Percentiles rank a stretch among this genome's conserved stretches.
Conservation (phyloP, 2,888 invertebrate species). For the Leptinotarsa juncta region DNA sequence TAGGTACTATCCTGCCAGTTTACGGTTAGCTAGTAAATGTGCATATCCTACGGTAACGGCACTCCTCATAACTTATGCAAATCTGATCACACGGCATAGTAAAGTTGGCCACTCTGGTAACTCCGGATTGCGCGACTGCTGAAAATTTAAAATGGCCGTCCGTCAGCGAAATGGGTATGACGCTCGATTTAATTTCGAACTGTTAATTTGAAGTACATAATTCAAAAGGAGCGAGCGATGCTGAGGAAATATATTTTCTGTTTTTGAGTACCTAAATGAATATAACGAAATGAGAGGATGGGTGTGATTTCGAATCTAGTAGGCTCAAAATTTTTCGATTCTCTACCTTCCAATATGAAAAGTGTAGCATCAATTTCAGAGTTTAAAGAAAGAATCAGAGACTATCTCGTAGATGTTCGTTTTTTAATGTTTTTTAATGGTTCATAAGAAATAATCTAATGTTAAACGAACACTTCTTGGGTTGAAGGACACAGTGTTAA, state of each 20-base stretch:
- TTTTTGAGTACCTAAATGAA: neutral
- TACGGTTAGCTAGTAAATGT: conserved; percentile 2
- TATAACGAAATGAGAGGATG: neutral
- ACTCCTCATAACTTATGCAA: conserved; percentile 32
- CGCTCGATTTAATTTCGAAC: conserved; percentile 36
- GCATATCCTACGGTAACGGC: neutral
- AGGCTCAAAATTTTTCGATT: too few species aligned
- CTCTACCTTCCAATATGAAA: too few species aligned
- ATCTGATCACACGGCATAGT: conserved; percentile 31
- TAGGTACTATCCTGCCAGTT: neutral
- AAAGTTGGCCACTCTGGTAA: conserved; percentile 29
- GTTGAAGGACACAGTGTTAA: too few species aligned
- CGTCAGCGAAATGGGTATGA: conserved; percentile 29
- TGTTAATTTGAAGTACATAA: conserved; percentile 38
- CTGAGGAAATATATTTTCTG: conserved; percentile 18
- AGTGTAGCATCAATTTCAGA: too few species aligned
- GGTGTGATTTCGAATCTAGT: neutral
- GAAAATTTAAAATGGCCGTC: conserved; percentile 36
- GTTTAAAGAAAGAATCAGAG: too few species aligned
- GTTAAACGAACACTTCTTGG: too few species aligned
- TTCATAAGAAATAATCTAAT: too few species aligned
- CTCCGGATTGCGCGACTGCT: conserved; percentile 27
- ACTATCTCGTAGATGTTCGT: too few species aligned
- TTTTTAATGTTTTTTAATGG: too few species aligned
- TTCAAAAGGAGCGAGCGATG: conserved; percentile 35